Percentiles rank a stretch among this genome's conserved stretches.
These are phyloP conservation scores for Sphenopsis melanotis DNA, from an alignment of 2,797 vertebrate genomes.

Conservation along the genomic window DNA sequence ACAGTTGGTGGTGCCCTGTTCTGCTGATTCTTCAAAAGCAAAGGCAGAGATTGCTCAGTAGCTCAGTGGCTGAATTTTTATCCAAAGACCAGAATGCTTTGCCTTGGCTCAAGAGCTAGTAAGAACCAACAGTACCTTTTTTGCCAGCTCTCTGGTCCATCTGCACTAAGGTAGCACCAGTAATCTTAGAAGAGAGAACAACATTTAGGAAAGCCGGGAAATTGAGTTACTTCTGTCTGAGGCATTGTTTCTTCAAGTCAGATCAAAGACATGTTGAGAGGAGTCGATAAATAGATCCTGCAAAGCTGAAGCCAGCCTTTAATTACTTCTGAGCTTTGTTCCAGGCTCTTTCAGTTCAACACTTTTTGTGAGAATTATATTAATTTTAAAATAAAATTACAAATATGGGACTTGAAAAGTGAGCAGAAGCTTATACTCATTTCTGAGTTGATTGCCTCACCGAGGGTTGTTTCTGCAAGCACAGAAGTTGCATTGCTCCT, in stretches of 20 bases:
- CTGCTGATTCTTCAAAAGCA: background rate
- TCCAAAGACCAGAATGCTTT: background rate
- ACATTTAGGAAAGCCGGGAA: background rate
- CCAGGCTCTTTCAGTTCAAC: background rate
- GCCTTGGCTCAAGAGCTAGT: background rate
- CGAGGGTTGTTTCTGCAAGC: background rate
- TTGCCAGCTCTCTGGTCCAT: background rate
- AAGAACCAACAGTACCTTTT: background rate
- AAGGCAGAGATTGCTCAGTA: background rate
- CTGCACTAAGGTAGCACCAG: background rate
- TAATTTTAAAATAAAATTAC: background rate
- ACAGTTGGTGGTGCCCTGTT: fast-evolving
- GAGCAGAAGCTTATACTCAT: background rate
- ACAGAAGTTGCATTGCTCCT: background rate
- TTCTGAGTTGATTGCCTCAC: background rate
- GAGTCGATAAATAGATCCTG: background rate
- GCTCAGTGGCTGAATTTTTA: background rate
- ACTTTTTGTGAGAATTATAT: background rate
- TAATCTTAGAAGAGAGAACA: background rate
- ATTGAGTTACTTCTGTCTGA: background rate
- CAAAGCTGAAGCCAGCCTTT: background rate
- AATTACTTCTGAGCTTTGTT: background rate
- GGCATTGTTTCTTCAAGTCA: background rate
- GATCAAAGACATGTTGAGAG: background rate
- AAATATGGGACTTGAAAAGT: background rate